Percentiles rank a stretch among this genome's conserved stretches.
These are phyloP conservation scores for Loriculus beryllinus DNA, from an alignment of 2,797 vertebrate genomes.

Conservation along the genomic window DNA sequence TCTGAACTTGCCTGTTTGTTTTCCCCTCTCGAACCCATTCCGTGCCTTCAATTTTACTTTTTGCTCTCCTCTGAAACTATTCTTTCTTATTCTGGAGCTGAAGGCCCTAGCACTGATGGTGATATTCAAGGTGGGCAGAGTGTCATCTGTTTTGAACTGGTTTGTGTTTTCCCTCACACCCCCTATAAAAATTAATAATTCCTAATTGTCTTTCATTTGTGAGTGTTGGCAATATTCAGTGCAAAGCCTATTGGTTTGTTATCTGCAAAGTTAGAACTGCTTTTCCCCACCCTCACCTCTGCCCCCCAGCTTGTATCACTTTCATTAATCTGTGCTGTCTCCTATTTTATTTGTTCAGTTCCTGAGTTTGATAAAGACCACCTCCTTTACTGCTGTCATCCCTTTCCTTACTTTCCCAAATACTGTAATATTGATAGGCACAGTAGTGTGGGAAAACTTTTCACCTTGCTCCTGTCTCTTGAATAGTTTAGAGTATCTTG, in stretches of 20 bases:
- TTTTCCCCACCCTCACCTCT: neutral
- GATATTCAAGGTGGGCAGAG: neutral
- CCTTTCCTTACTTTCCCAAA: neutral
- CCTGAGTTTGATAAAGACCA: neutral
- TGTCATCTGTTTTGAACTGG: neutral
- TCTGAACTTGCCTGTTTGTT: neutral
- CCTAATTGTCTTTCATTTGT: neutral
- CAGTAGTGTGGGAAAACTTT: neutral
- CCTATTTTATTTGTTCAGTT: neutral
- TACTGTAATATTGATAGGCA: neutral
- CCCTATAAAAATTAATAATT: neutral
- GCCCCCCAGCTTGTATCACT: neutral
- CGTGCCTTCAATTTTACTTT: neutral
- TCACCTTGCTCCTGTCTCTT: neutral
- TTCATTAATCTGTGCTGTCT: neutral
- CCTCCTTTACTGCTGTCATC: neutral
- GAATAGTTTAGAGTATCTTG: neutral
- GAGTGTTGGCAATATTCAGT: neutral
- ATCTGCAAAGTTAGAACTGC: neutral
- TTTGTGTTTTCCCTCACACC: neutral
- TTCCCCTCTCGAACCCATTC: neutral
- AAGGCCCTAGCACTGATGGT: neutral
- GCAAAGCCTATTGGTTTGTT: neutral
- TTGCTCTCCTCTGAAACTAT: neutral
- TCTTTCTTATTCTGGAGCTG: neutral